These are phyloP conservation scores for Seriola dumerili DNA, from an alignment of 2,113 vertebrate genomes.

Conservation along the genomic window DNA sequence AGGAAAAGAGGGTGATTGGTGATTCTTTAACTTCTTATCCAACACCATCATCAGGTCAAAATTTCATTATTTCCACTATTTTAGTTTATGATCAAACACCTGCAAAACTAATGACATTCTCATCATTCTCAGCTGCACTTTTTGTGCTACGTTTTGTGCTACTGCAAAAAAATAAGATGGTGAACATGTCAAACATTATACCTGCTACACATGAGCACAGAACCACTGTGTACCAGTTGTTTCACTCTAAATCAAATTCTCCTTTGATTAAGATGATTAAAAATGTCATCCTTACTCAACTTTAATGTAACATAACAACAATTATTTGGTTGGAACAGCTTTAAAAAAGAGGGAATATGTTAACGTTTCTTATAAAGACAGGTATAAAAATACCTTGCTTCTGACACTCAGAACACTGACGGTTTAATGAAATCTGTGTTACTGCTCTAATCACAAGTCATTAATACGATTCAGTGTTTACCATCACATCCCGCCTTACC, in stretches of 20 bases:
- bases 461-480: not conserved
- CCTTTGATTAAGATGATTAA: not conserved
- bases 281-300: not conserved
- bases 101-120: no score
- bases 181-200: no score
- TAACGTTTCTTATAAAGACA: not conserved
- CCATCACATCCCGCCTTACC: not conserved
- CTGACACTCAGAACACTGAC: not conserved
- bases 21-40: no score
- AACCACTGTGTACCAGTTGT: not conserved
- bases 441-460: conserved; percentile 2
- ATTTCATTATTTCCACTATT: no score
- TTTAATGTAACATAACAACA: not conserved
- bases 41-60: no score
- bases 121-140: no score
- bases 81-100: no score
- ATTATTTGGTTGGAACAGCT: conserved; percentile 2
- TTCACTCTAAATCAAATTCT: no score
- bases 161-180: no score
- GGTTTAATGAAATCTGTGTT: not conserved
- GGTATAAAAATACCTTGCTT: not conserved
- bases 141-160: no score
- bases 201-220: not conserved
- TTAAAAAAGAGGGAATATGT: not conserved
- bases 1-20: no score